Evolutionary conservation across 2,797 vertebrate genomes (phyloP), one percentile per base, ranked within the genome.

Genomic region (Prunella strophiata): DNA sequence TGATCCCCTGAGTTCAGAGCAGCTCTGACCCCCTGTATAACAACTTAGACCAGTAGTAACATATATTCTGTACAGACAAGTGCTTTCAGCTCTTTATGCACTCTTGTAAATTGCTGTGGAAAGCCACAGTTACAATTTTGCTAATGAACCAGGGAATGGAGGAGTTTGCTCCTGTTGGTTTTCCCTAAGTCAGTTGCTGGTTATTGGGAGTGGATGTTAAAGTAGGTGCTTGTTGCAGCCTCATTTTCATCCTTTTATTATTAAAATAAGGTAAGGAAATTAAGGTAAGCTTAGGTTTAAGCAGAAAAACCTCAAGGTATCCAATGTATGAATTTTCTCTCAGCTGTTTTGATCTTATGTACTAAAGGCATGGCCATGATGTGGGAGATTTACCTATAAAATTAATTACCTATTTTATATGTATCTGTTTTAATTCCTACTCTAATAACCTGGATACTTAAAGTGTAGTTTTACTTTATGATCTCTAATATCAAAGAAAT

Each of bases 401-500:
- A 54, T 91, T 90, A 57, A 83, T 89, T 81, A 43, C 65, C 11
- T 16, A 1, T 83, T 91, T 86, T 71, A 55, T 61, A 5, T 78
- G 21, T 81, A 20, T 25, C 45, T 67, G 4, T 13, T 94, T 89
- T 85, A 89, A 74, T 88, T 87, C 54, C 70, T 55, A 6, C 36
- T 82, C 45, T 81, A 2, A 80, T 90, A 85, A 65, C 13, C 11
- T 2, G 2, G 16, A 16, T 61, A 57, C 66, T 65, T 81, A 45
- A 70, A 81, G 20, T 36, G 34, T 14, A 20, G 27, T 32, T 77
- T 66, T 85, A 30, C 26, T 95, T 78, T 95, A 73, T 82, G 67
- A 63, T 84, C 51, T 82, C n/a, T 87, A 79, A 94, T 79, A 93
- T 66, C 48, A 63, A 63, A 87, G 74, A 81, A 89, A 58, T 43